A percentile compares a stretch with the other conserved stretches of the same genome.
Conservation (phyloP, 2,888 invertebrate genomes). For the Pachliopta kotzebuea region DNA sequence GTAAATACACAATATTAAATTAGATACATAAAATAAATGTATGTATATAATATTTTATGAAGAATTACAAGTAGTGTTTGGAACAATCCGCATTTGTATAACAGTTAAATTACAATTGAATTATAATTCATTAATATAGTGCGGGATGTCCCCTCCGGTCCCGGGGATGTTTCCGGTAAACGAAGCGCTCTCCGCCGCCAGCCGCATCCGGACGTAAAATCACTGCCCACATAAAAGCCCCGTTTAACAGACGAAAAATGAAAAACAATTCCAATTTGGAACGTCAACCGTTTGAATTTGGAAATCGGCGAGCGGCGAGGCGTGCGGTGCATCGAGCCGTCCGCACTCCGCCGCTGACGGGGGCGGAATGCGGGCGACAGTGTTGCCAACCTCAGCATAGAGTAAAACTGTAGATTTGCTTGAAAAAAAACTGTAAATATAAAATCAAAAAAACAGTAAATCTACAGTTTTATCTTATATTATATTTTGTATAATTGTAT, state of each 20-base stretch:
- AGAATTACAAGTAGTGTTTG: background rate
- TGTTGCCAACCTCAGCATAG: no score
- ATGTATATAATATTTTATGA: no score
- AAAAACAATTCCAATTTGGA: conserved; percentile 75
- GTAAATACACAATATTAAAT: no score
- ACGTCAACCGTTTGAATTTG: conserved; percentile 74
- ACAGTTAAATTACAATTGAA: conserved; percentile 12
- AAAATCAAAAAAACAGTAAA: no score
- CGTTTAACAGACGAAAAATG: conserved; percentile 66
- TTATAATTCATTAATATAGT: conserved; percentile 8
- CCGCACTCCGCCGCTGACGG: conserved; percentile 46
- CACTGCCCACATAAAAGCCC: conserved; percentile 58
- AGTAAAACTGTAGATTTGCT: no score
- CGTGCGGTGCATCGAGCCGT: conserved; percentile 40
- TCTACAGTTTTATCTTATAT: no score
- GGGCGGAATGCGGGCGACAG: conserved; percentile 42
- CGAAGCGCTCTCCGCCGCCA: conserved; percentile 29
- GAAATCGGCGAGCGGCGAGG: conserved; percentile 45
- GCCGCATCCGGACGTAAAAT: conserved; percentile 50
- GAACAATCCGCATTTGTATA: background rate
- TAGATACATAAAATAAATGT: no score
- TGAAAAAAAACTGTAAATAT: no score
- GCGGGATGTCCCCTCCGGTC: conserved; percentile 20
- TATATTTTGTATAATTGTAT: no score
- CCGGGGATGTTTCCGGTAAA: conserved; percentile 27